Percentiles rank a stretch among this genome's conserved stretches.
Conservation (phyloP, 2,797 vertebrate genomes). For the Sebastes hubbsi region DNA sequence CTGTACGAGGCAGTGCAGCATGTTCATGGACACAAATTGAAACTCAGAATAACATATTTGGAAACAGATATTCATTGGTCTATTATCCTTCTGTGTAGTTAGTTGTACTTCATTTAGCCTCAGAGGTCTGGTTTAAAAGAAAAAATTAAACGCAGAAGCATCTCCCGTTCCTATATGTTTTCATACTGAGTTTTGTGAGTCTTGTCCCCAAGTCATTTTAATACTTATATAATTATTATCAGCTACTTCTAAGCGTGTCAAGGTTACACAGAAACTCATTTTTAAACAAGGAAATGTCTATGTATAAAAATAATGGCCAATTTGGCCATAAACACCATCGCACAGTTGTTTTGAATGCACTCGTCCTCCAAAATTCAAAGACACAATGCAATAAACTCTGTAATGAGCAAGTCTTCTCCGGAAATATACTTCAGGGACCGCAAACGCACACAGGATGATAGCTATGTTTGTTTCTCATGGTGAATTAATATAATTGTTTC, state of each 20-base stretch:
- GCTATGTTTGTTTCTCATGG: conserved; percentile 54
- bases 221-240: conserved; percentile 6
- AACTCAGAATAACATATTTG: background rate
- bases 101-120: background rate
- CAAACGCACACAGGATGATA: conserved; percentile 11
- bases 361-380: conserved; percentile 68
- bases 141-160: background rate
- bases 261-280: conserved; percentile 32
- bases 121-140: background rate
- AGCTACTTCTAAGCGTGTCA: conserved; percentile 39
- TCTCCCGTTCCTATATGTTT: conserved; percentile 5
- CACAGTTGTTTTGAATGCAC: conserved; percentile 37
- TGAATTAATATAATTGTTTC: conserved; percentile 66
- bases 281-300: conserved; percentile 16
- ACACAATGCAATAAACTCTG: conserved; percentile 41
- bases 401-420: conserved; percentile 63
- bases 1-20: background rate
- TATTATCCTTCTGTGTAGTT: background rate
- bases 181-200: background rate
- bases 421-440: conserved; percentile 53
- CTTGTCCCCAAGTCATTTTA: background rate
- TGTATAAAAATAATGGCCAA: conserved; percentile 22
- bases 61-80: background rate
- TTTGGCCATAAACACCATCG: background rate
- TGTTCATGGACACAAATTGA: background rate